Evolutionary conservation across 2,888 invertebrate genomes (phyloP).

Genomic region (Chaitophorus viminalis): DNA sequence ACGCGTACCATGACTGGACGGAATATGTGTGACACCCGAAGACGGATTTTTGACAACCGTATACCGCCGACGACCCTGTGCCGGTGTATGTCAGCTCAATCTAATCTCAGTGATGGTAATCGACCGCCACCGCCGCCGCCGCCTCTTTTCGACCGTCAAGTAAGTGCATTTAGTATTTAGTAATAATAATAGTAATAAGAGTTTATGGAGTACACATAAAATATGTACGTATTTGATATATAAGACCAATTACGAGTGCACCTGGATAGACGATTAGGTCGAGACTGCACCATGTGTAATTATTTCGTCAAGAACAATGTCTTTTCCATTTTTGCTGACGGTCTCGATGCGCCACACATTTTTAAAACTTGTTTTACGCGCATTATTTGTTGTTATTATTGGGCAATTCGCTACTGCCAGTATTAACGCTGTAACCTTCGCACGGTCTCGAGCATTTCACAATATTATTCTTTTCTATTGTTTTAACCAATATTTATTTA

Average conservation of each 20-base stretch:
- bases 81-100: neutral
- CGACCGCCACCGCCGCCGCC: conserved; percentile 6
- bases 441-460: neutral
- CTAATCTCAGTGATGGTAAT: conserved; percentile 44
- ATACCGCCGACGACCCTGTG: neutral
- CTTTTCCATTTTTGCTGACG: neutral
- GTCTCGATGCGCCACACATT: neutral
- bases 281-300: neutral
- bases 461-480: neutral
- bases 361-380: neutral
- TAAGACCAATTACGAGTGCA: conserved; percentile 1
- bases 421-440: no score
- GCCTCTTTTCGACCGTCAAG: neutral
- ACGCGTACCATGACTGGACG: conserved; percentile 44
- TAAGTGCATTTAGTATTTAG: neutral
- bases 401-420: neutral
- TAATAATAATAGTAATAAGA: neutral
- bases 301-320: conserved; percentile 22
- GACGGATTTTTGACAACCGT: conserved; percentile 49
- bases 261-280: conserved; percentile 3
- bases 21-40: conserved; percentile 52
- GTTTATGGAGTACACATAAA: neutral
- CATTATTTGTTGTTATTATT: neutral
- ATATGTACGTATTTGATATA: neutral
- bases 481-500: neutral